A percentile compares a stretch with the other conserved stretches of the same genome.
Evolutionary conservation across 2,888 invertebrate genomes (phyloP).

Genomic region (Erpobdella octoculata): DNA sequence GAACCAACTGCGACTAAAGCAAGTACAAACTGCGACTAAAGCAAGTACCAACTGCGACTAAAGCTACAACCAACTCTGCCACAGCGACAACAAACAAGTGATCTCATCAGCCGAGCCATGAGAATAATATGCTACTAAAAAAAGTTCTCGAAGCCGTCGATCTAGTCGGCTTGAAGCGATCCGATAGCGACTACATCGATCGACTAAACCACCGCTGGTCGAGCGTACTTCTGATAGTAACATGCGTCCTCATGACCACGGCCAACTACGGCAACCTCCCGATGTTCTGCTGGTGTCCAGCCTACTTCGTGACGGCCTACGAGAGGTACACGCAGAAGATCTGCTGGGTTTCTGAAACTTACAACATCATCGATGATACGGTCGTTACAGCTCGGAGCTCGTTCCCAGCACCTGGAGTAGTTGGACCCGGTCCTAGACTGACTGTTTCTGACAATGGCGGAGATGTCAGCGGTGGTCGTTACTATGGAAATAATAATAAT

Average conservation of each 20-base stretch:
- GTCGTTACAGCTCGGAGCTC: too few species aligned
- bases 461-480: neutral
- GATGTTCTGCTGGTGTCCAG: slow-evolving; percentile 71
- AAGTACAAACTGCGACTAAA: neutral
- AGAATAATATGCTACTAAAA: neutral
- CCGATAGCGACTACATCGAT: slow-evolving; percentile 53
- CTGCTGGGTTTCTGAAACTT: slow-evolving; percentile 56
- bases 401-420: neutral
- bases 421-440: too few species aligned
- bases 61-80: neutral
- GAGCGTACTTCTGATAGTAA: slow-evolving; percentile 71
- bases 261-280: slow-evolving; percentile 94
- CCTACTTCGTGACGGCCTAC: slow-evolving; percentile 55
- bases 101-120: too few species aligned
- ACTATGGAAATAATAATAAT: too few species aligned
- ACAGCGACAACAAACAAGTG: too few species aligned
- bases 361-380: slow-evolving; percentile 47
- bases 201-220: slow-evolving; percentile 54
- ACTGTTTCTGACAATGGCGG: neutral
- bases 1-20: neutral
- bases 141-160: slow-evolving; percentile 3
- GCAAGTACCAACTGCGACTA: neutral
- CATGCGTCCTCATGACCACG: slow-evolving; percentile 83
- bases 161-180: slow-evolving; percentile 43
- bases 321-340: slow-evolving; percentile 56